Conservation (phyloP, 2,888 invertebrate genomes). For the Drosophila basisetae region DNA sequence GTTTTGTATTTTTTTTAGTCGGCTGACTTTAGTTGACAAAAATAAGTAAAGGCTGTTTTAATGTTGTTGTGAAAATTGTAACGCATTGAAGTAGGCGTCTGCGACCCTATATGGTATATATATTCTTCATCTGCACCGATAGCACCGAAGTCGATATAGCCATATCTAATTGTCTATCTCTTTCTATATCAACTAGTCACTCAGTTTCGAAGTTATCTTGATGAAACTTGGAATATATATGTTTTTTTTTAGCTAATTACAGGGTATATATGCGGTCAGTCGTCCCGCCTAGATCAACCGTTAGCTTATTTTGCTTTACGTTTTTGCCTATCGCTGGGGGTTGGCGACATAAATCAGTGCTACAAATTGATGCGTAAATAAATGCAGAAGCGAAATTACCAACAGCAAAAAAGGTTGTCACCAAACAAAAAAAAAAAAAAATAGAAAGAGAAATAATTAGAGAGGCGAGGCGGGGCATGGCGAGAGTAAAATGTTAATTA, state of each 20-base stretch:
- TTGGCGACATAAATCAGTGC: conserved; percentile 76
- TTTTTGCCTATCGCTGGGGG: conserved; percentile 24
- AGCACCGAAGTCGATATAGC: not conserved
- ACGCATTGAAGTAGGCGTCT: not conserved
- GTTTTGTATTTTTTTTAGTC: not conserved
- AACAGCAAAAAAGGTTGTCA: conserved; percentile 56
- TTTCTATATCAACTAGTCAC: not conserved
- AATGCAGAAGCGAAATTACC: conserved; percentile 43
- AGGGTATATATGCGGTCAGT: not conserved
- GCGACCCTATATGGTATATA: not conserved
- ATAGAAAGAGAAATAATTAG: conserved; percentile 9
- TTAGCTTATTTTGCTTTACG: conserved; percentile 8
- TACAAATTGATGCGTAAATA: conserved; percentile 78
- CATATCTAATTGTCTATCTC: not conserved
- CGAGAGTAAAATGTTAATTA: conserved; percentile 67
- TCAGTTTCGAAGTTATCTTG: not conserved
- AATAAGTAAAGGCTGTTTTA: not conserved
- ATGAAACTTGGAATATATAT: not conserved
- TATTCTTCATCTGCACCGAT: not conserved
- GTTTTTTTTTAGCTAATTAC: not conserved
- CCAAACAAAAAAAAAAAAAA: conserved; percentile 1
- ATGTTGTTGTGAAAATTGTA: not conserved
- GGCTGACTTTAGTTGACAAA: not conserved
- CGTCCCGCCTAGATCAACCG: not conserved
- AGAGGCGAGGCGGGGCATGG: not conserved